These are phyloP conservation scores for Pterois miles DNA, from an alignment of 2,797 vertebrate genomes.

Conservation along the genomic window DNA sequence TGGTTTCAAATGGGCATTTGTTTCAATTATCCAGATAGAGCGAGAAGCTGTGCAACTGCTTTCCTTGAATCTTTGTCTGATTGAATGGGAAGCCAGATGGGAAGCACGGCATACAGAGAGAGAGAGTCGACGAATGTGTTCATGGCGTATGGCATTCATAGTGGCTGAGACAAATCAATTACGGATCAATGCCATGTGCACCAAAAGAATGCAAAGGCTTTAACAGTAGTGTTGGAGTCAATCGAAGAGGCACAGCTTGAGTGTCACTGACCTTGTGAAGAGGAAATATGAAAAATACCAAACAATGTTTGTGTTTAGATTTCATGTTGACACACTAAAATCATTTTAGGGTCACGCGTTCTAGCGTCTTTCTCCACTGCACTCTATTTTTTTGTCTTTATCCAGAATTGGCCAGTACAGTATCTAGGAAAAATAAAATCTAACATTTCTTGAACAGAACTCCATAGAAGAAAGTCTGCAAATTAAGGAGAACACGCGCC, in stretches of 20 bases:
- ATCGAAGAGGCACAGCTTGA: conserved; percentile 11
- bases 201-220: conserved; percentile 59
- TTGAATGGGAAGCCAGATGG: conserved; percentile 59
- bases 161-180: conserved; percentile 63
- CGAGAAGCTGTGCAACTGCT: conserved; percentile 39
- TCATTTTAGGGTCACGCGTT: neutral
- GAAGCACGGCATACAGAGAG: neutral
- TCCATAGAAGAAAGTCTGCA: conserved; percentile 5
- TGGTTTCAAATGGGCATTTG: conserved; percentile 59
- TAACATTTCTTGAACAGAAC: neutral
- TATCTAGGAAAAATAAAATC: neutral
- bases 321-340: neutral
- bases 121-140: neutral
- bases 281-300: conserved; percentile 21
- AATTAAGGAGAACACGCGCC: conserved; percentile 38
- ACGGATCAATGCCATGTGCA: conserved; percentile 63
- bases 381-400: neutral
- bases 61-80: conserved; percentile 42
- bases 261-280: conserved; percentile 25
- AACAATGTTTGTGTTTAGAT: conserved; percentile 2
- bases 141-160: conserved; percentile 46
- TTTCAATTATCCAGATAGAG: conserved; percentile 63
- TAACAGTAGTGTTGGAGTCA: conserved; percentile 23
- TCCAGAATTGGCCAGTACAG: neutral
- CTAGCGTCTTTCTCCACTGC: neutral